Percentiles rank a stretch among this genome's conserved stretches.
phyloP scores from a whole-genome alignment of 2,888 invertebrate species.

The Melieria crassipennis region DNA sequence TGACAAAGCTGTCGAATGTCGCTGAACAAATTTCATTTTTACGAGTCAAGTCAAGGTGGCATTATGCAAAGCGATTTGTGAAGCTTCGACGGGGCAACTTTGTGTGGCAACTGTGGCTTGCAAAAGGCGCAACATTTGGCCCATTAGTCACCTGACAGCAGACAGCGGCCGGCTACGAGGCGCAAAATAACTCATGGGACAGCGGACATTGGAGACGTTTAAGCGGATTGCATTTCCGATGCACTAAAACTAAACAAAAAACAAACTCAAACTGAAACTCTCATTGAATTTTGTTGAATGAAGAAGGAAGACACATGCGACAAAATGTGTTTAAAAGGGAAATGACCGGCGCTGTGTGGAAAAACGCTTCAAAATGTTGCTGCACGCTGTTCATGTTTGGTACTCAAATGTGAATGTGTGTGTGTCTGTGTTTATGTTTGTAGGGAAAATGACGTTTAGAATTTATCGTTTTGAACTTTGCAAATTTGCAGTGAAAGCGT shows the following conservation, averaged over 20 bases:
- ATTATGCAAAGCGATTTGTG: not conserved
- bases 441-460: conserved; percentile 19
- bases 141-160: conserved; percentile 12
- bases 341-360: too few relatives aligned
- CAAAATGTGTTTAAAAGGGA: too few relatives aligned
- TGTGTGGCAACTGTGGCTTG: not conserved
- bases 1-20: too few relatives aligned
- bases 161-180: conserved; percentile 26
- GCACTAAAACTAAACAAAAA: not conserved
- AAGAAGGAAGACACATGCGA: not conserved
- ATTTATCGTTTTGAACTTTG: conserved; percentile 30
- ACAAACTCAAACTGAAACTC: not conserved
- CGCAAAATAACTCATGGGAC: not conserved
- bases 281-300: not conserved
- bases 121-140: conserved; percentile 16
- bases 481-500: conserved; percentile 24
- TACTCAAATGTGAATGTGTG: not conserved
- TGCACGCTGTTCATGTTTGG: too few relatives aligned
- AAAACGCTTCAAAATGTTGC: too few relatives aligned
- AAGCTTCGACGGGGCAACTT: not conserved
- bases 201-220: conserved; percentile 37
- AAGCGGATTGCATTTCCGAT: conserved; percentile 50
- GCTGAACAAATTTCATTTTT: too few relatives aligned
- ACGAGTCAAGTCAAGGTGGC: not conserved
- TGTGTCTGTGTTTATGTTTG: not conserved